phyloP scores from a whole-genome alignment of 2,888 invertebrate genomes.

The Apantesis nais region DNA sequence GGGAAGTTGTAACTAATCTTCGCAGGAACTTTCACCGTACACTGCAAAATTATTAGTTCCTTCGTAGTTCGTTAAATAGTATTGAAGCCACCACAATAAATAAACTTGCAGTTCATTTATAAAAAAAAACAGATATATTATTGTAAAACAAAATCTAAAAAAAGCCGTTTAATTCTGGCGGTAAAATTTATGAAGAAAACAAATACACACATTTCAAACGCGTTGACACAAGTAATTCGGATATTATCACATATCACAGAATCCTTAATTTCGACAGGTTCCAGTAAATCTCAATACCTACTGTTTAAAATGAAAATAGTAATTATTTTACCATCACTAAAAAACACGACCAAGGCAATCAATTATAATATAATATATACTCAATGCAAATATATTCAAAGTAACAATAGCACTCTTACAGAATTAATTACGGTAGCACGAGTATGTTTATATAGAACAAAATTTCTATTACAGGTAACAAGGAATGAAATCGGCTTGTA shows the following conservation, averaged over 20 bases:
- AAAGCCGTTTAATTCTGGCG: neutral
- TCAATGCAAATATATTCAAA: slow-evolving; percentile 15
- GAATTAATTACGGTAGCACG: slow-evolving; percentile 18
- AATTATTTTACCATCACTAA: neutral
- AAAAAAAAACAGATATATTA: no score
- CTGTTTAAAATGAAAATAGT: neutral
- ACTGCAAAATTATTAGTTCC: no score
- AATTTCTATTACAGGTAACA: slow-evolving; percentile 26
- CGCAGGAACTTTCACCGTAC: no score
- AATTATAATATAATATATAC: neutral
- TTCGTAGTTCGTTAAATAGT: no score
- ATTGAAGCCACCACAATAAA: no score
- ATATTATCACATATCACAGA: neutral
- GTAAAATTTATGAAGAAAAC: neutral
- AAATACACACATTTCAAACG: neutral
- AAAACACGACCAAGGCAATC: neutral
- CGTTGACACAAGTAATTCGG: neutral
- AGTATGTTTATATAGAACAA: slow-evolving; percentile 2
- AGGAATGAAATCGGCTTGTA: slow-evolving; percentile 37
- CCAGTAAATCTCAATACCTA: neutral
- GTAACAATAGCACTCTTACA: slow-evolving; percentile 20
- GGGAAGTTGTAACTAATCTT: no score
- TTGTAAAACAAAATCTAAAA: neutral
- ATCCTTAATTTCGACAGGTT: neutral
- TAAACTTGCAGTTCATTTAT: no score